Percentiles rank a stretch among this genome's conserved stretches.
Conservation (phyloP, 1,140 invertebrate species). For the Matsumurasca onukii region DNA sequence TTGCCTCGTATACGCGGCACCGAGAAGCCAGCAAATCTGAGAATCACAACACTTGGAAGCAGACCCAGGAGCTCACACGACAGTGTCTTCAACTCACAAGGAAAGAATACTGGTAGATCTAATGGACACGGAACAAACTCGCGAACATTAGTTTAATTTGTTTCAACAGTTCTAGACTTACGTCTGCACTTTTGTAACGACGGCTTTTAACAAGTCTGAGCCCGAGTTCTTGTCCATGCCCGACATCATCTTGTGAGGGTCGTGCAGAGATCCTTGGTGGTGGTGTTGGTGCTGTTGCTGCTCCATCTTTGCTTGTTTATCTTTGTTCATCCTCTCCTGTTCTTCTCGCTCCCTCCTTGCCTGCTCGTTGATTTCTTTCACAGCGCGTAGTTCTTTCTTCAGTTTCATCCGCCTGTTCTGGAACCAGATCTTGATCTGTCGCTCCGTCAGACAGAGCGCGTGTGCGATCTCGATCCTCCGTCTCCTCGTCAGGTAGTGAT, state of each 20-base stretch:
- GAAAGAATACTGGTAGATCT: conserved; percentile 19
- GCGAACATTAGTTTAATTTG: no score
- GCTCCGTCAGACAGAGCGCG: conserved; percentile 91
- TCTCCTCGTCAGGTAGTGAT: conserved; percentile 93
- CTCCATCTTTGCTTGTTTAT: conserved; percentile 77
- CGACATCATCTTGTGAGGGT: conserved; percentile 39
- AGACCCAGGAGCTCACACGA: no score
- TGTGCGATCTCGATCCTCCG: conserved; percentile 97
- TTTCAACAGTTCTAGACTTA: no score
- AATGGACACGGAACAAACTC: background rate
- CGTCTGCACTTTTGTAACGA: conserved; percentile 41
- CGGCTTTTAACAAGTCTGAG: conserved; percentile 42
- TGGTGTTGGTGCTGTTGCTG: conserved; percentile 60
- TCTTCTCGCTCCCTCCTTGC: conserved; percentile 86
- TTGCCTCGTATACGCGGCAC: conserved; percentile 29
- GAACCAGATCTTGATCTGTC: conserved; percentile 98
- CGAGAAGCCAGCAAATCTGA: conserved; percentile 4
- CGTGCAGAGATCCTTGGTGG: conserved; percentile 55
- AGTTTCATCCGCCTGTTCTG: conserved; percentile 97
- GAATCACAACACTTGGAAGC: background rate
- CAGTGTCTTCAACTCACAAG: background rate
- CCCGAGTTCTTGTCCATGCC: conserved; percentile 39
- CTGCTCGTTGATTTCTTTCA: conserved; percentile 94
- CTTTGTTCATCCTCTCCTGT: conserved; percentile 86
- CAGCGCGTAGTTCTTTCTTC: conserved; percentile 91